A percentile compares a stretch with the other conserved stretches of the same genome.
phyloP scores from a whole-genome alignment of 2,888 invertebrate genomes.

The Pristionchus japonicus region DNA sequence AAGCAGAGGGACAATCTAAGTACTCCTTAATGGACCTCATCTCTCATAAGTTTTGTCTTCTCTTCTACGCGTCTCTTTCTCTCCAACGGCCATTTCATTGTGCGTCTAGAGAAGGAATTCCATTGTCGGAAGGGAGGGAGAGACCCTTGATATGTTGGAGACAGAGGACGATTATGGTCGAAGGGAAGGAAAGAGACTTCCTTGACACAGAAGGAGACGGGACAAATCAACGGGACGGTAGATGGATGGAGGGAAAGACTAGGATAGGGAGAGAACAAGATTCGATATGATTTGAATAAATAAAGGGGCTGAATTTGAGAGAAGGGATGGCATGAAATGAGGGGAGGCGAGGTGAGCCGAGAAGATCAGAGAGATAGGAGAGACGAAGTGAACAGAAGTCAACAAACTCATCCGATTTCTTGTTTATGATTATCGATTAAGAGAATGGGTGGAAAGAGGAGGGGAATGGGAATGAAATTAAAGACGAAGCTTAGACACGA shows the following conservation, averaged over 20 bases:
- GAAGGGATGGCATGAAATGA: background rate
- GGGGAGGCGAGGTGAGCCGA: background rate
- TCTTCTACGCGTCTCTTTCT: background rate
- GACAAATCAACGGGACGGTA: slow-evolving; percentile 23
- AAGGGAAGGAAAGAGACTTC: slow-evolving; percentile 40
- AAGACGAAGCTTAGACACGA: background rate
- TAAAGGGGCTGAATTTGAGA: slow-evolving; percentile 8
- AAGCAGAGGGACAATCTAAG: slow-evolving; percentile 38
- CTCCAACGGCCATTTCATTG: slow-evolving; percentile 28
- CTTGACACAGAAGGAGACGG: background rate
- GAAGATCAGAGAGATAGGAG: background rate
- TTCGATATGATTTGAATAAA: slow-evolving; percentile 27
- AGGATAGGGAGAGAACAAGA: background rate
- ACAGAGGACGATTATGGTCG: slow-evolving; percentile 34
- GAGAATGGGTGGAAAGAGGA: background rate
- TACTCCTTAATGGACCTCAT: slow-evolving; percentile 41
- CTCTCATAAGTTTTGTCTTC: slow-evolving; percentile 40
- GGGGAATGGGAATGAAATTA: background rate
- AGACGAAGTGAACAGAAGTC: background rate
- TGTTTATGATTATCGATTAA: slow-evolving; percentile 34
- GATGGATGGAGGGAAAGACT: background rate
- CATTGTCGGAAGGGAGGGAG: slow-evolving; percentile 27
- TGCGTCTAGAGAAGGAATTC: slow-evolving; percentile 28
- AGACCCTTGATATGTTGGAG: slow-evolving; percentile 31
- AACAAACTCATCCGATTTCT: slow-evolving; percentile 16